Conservation (phyloP, 2,888 invertebrate species). For the Meandrusa payeni region DNA sequence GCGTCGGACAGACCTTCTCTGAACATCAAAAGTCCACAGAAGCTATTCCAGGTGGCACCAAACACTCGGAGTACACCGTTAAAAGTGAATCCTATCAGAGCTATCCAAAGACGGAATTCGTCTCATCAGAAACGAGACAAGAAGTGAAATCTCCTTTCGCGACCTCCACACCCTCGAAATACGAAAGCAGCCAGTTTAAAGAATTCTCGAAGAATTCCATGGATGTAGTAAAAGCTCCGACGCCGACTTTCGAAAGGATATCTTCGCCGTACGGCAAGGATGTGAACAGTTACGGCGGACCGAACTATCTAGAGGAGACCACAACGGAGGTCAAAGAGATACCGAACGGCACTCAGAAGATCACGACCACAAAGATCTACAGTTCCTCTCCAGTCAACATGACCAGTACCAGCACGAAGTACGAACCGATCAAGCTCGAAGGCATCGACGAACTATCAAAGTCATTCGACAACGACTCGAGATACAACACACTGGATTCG, state of each 20-base stretch:
- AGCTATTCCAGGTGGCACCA: conserved; percentile 67
- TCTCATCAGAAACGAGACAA: conserved; percentile 55
- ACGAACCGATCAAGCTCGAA: conserved; percentile 69
- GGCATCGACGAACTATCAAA: conserved; percentile 77
- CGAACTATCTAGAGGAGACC: conserved; percentile 72
- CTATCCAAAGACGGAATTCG: conserved; percentile 61
- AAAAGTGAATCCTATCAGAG: conserved; percentile 69
- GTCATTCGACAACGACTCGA: conserved; percentile 74
- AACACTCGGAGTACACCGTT: conserved; percentile 62
- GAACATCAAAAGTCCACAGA: conserved; percentile 70
- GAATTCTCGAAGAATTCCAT: conserved; percentile 41
- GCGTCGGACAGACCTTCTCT: conserved; percentile 63
- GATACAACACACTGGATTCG: conserved; percentile 70
- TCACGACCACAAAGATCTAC: conserved; percentile 80
- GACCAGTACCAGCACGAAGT: conserved; percentile 71
- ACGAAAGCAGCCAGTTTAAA: conserved; percentile 45
- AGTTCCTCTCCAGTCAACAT: conserved; percentile 78
- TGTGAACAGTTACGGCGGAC: conserved; percentile 60
- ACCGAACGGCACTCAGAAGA: conserved; percentile 79
- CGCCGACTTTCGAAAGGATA: conserved; percentile 66
- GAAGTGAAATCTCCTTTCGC: conserved; percentile 64
- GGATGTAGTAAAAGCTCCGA: conserved; percentile 61
- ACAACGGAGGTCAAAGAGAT: conserved; percentile 77
- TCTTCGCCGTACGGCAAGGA: conserved; percentile 70
- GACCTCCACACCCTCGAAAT: conserved; percentile 62